A percentile compares a stretch with the other conserved stretches of the same genome.
Conservation (phyloP, 2,797 vertebrate species). For the Hippoglossus hippoglossus region DNA sequence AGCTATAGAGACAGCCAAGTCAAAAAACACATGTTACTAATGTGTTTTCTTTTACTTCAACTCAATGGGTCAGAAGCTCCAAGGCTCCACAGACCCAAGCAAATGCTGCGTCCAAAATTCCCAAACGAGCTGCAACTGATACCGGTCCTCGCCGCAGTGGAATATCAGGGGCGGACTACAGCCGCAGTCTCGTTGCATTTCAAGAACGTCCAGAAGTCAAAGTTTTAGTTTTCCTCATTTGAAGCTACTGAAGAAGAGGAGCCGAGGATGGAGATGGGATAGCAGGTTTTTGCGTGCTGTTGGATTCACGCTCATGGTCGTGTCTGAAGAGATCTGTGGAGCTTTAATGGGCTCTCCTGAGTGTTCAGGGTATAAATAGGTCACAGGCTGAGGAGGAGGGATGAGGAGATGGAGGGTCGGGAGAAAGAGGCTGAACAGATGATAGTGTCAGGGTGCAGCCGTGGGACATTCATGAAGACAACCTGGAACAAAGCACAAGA, state of each 20-base stretch:
- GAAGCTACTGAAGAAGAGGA: not conserved
- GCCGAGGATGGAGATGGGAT: constrained; percentile 11
- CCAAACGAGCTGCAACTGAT: constrained; percentile 8
- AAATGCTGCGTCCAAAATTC: constrained; percentile 43
- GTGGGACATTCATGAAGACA: constrained; percentile 7
- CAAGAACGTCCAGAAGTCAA: not conserved
- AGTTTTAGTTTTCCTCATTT: constrained; percentile 19
- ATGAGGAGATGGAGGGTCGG: constrained; percentile 35
- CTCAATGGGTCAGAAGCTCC: not conserved
- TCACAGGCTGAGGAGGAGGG: constrained; percentile 67
- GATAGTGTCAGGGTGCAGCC: constrained; percentile 66
- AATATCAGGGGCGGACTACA: constrained; percentile 2
- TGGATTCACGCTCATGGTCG: constrained; percentile 40
- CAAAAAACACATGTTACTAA: constrained; percentile 12
- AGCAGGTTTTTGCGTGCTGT: constrained; percentile 4
- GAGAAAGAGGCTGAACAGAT: constrained; percentile 62
- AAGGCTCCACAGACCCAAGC: not conserved
- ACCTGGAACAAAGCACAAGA: constrained; percentile 57
- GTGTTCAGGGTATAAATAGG: constrained; percentile 76
- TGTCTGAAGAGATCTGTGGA: constrained; percentile 53
- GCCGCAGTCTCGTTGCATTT: constrained; percentile 6
- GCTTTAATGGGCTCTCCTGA: constrained; percentile 63
- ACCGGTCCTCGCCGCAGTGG: not conserved
- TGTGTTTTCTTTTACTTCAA: constrained; percentile 12
- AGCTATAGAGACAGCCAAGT: constrained; percentile 7